Base-by-base conservation (phyloP, 2,797 vertebrate genomes). In the Numenius phaeopus region DNA sequence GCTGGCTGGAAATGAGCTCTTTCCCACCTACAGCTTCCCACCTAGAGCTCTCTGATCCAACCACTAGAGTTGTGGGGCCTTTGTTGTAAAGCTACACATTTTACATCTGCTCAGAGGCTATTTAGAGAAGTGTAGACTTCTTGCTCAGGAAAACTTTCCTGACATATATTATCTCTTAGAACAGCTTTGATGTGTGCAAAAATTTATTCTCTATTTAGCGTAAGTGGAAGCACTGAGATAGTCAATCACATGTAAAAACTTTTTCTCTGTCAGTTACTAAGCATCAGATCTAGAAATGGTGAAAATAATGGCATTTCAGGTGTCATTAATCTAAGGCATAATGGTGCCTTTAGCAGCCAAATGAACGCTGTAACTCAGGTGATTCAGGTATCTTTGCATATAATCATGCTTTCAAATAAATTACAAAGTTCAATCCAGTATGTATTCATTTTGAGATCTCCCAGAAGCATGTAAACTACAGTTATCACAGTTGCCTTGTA, bases 311-410 rank as follows among this genome's bases (percentile, higher is more conserved):
- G 58, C 70, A 81, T 96, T 96, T 92, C 76, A 82, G 87, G 91
- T 89, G 93, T 84, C 94, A 90, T 97, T 96, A 93, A 96, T 97
- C 95, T 72, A 7, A 49, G 86, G 61, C 59, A 94, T 57, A 90
- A 82, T 80, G 82, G 90, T 76, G 67, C 91, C 94, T 96, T 91
- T 42, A 97, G 82, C 95, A 96, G 94, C 93, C 94, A 93, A 94
- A 71, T 81, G 95, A 82, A 50, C 1, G 1, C 94, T 92, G 79
- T 79, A 94, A 92, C 95, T 96, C 83, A 77, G 92, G 87, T 91
- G 93, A 18, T 77, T 94, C 89, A 80, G 94, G 86, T 92, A n/a
- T 73, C 92, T 94, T 83, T 97, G 96, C 94, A 94, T 83, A 72
- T 72, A 90, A 90, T 86, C 64, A 30, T 30, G 83, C 89, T 95